Evolutionary conservation across 2,888 invertebrate genomes (phyloP), one percentile per base, ranked within the genome.

Genomic region (Leucophora obtusa): DNA sequence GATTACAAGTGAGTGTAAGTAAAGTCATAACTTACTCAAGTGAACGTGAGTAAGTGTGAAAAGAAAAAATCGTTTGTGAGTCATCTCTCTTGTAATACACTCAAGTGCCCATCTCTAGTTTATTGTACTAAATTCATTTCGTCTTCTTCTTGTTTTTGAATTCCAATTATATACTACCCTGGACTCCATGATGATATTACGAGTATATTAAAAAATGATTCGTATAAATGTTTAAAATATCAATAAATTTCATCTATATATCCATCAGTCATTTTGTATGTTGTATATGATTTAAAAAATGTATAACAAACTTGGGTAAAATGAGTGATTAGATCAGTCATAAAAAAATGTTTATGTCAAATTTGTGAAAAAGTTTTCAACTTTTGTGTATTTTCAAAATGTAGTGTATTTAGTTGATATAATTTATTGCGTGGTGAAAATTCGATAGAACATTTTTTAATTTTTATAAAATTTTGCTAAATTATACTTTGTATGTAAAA

Each of bases 251-350:
- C 24, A 47, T 47, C 1, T 38, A 24, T 28, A 38, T 65, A 14
- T 38, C 28, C 38, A 53, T 60, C 38, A 33, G 17, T 53, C 18
- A n/a, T 50, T n/a, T 62, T 53, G 28, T 17, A 38, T 58, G 35
- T 73, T 47, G 14, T 47, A 5, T 38, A 4, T 47, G 43, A 7
- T n/a, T n/a, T n/a, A 47, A 47, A 47, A 38, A n/a, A n/a, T 14
- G 43, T 47, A 47, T 62, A 38, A 58, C 63, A 69, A 69, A 58
- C 38, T 56, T 70, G 50, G 54, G 66, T 66, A 53, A 77, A 72
- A 72, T 78, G 77, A 77, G 38, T 70, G 81, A 81, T 81, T 81
- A 81, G 70, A 81, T 81, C 77, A 81, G 73, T 81, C 66, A 66
- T 59, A 62, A 47, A 51, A 60, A 77, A 72, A 66, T 66, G 66